Evolutionary conservation across 2,888 invertebrate species (phyloP).

Genomic region (Eupelmus urozonus): DNA sequence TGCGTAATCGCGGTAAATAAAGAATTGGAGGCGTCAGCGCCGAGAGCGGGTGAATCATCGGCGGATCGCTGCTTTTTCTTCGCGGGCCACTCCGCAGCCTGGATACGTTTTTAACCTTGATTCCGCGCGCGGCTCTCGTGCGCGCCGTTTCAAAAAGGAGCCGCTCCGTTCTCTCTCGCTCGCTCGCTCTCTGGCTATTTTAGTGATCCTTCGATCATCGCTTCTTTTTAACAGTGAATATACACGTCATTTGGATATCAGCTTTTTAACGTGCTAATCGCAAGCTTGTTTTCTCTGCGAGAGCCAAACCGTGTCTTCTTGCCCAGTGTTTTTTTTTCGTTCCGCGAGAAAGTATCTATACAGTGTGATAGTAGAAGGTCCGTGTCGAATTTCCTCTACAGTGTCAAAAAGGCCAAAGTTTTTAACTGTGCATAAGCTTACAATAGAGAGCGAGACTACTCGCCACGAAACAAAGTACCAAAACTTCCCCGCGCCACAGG

Average conservation of each 20-base stretch:
- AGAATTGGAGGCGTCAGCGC: slow-evolving; percentile 9
- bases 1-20: slow-evolving; percentile 1
- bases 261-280: too few relatives aligned
- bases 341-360: not conserved
- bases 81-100: too few relatives aligned
- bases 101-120: too few relatives aligned
- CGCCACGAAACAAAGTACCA: not conserved
- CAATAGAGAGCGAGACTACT: not conserved
- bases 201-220: too few relatives aligned
- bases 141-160: not conserved
- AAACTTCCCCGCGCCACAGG: not conserved
- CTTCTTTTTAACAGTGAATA: too few relatives aligned
- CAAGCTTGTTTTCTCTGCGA: too few relatives aligned
- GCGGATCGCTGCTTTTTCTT: not conserved
- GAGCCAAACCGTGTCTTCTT: too few relatives aligned
- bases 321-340: too few relatives aligned
- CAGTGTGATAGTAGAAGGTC: not conserved
- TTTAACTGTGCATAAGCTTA: too few relatives aligned
- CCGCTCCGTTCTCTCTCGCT: not conserved
- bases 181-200: too few relatives aligned
- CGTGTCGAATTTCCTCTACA: not conserved
- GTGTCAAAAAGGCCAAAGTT: too few relatives aligned
- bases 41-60: slow-evolving; percentile 21
- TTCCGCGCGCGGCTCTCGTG: not conserved
- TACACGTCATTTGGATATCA: too few relatives aligned